These are phyloP conservation scores for Vidua chalybeata DNA, from an alignment of 2,113 vertebrate genomes.

Conservation along the genomic window DNA sequence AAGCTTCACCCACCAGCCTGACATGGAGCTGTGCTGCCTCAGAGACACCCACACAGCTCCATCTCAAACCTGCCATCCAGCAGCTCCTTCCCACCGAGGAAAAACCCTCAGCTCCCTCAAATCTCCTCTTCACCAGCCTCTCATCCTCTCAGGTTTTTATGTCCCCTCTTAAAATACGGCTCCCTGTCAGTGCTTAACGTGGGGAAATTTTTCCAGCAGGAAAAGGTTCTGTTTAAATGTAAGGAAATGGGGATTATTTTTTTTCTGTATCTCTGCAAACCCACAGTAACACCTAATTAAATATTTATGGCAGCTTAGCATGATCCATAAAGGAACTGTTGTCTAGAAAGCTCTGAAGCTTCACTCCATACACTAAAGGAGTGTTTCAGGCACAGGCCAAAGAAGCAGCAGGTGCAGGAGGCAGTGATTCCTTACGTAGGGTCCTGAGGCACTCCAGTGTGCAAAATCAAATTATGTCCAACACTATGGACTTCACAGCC, in stretches of 20 bases:
- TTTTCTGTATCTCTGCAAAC: conserved; percentile 20
- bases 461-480: background rate
- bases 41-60: background rate
- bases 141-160: background rate
- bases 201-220: background rate
- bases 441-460: background rate
- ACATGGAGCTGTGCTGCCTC: background rate
- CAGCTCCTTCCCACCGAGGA: background rate
- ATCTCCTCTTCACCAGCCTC: background rate
- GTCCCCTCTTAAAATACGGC: background rate
- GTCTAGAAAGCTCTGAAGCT: background rate
- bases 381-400: background rate
- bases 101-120: background rate
- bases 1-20: background rate
- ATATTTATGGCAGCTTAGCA: conserved; percentile 26
- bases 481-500: conserved; percentile 20
- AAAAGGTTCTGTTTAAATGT: background rate
- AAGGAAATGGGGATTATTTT: background rate
- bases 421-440: background rate
- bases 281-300: conserved; percentile 39
- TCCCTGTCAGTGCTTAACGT: background rate
- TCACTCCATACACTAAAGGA: background rate
- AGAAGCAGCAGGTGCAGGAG: conserved; percentile 16
- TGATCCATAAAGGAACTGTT: conserved; percentile 15
- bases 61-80: background rate